Evolutionary conservation across 2,888 invertebrate species (phyloP), one percentile per base, ranked within the genome.

Genomic region (Syritta pipiens): DNA sequence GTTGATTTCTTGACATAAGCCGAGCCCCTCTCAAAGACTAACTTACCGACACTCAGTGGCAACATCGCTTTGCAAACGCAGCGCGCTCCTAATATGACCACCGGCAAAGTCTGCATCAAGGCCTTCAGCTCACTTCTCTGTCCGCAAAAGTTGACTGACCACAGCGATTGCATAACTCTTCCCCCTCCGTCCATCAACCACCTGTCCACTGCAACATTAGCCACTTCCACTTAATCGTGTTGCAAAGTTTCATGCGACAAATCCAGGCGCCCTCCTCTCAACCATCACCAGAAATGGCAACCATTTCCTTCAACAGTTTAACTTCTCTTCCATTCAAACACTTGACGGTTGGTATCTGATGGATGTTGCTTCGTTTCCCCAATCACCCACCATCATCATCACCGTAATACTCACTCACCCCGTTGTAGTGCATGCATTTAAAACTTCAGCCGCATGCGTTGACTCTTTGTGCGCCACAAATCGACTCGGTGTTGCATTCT

Each of bases 401-500:
- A n/a, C n/a, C n/a, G n/a, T n/a, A n/a, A n/a, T n/a, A n/a, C n/a
- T n/a, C 48, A 32, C 14, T 49, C 20, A 6, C 24, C 20, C 55
- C 1, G n/a, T 20, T 28, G 1, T n/a, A 22, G 7, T 10, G 12
- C 22, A n/a, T 72, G 68, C 75, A 69, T 71, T 57, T 51, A 14
- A 32, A 69, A 49, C 22, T 49, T 44, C 20, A 63, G 32, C 49
- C 76, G 76, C 76, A 76, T 67, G 67, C 67, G 67, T 57, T 57
- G 57, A 57, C 46, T n/a, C n/a, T n/a, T n/a, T n/a, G n/a, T n/a
- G n/a, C n/a, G n/a, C 10, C 17, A 17, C 37, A 3, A 7, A 17
- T 17, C 37, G 5, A 37, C 37, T 37, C 37, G 19, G 7, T 14
- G 17, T 19, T 79, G 60, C 74, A 68, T 68, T 67, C 32, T 55